A percentile compares a stretch with the other conserved stretches of the same genome.
phyloP scores from a whole-genome alignment of 1,140 invertebrate genomes.

The Samia ricini region DNA sequence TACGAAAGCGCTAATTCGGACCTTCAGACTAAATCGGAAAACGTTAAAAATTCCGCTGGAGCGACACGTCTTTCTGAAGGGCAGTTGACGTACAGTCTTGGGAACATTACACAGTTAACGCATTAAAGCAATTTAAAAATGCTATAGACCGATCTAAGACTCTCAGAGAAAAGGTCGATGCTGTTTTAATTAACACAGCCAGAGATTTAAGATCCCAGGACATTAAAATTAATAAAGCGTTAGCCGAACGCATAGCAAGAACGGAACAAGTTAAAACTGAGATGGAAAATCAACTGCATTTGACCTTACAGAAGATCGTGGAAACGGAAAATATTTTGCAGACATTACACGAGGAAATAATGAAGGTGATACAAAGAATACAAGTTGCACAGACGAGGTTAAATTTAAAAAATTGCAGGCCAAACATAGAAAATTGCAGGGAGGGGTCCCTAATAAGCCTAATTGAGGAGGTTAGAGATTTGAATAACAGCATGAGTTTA shows the following conservation, averaged over 20 bases:
- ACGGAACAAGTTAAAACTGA: slow-evolving; percentile 81
- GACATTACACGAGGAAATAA: slow-evolving; percentile 80
- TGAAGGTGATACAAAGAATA: slow-evolving; percentile 81
- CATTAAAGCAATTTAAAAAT: slow-evolving; percentile 78
- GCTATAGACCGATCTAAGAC: slow-evolving; percentile 77
- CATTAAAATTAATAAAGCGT: slow-evolving; percentile 81
- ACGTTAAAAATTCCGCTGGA: slow-evolving; percentile 84
- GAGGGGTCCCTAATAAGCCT: slow-evolving; percentile 82
- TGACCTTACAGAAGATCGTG: slow-evolving; percentile 77
- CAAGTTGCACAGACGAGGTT: slow-evolving; percentile 87
- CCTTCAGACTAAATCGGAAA: slow-evolving; percentile 80
- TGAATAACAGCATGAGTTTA: slow-evolving; percentile 80
- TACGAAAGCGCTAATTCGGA: slow-evolving; percentile 82
- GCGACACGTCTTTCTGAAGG: slow-evolving; percentile 83
- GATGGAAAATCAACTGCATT: slow-evolving; percentile 81
- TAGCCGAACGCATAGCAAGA: slow-evolving; percentile 80
- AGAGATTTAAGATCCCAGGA: slow-evolving; percentile 85
- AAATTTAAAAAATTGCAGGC: slow-evolving; percentile 81
- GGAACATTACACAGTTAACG: slow-evolving; percentile 82
- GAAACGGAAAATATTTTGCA: slow-evolving; percentile 83
- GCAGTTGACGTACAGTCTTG: slow-evolving; percentile 84
- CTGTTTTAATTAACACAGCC: slow-evolving; percentile 80
- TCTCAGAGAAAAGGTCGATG: slow-evolving; percentile 80
- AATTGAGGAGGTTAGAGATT: slow-evolving; percentile 82
- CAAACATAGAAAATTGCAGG: slow-evolving; percentile 84